A percentile compares a stretch with the other conserved stretches of the same genome.
Evolutionary conservation across 2,888 invertebrate species (phyloP).

Genomic region (Dilophus febrilis): DNA sequence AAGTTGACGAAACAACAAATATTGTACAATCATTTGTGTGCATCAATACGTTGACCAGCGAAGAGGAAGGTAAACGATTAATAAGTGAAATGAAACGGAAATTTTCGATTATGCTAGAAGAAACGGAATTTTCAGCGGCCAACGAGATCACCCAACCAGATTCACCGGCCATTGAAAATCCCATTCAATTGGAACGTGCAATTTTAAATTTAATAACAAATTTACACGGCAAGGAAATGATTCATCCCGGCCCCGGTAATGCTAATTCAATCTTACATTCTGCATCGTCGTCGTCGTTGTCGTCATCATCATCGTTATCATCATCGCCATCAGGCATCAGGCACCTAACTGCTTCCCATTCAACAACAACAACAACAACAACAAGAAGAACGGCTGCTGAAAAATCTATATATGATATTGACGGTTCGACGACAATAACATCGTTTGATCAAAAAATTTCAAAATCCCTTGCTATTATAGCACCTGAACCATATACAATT

Average conservation of each 20-base stretch:
- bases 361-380: conserved; percentile 3
- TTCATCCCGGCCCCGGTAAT: too few relatives aligned
- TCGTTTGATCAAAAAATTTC: conserved; percentile 20
- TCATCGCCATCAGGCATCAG: too few relatives aligned
- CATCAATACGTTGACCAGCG: conserved; percentile 58
- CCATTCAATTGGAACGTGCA: conserved; percentile 49
- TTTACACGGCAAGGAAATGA: too few relatives aligned
- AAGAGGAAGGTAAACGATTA: conserved; percentile 53
- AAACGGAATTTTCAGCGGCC: conserved; percentile 17
- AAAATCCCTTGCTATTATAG: conserved; percentile 24
- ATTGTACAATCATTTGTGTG: conserved; percentile 74
- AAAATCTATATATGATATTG: conserved; percentile 7
- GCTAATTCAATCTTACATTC: conserved; percentile 14
- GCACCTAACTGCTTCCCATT: too few relatives aligned
- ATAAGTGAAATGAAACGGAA: conserved; percentile 64
- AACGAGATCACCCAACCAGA: conserved; percentile 11
- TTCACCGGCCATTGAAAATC: conserved; percentile 48
- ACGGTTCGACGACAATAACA: neutral
- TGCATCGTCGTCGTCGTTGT: conserved; percentile 5
- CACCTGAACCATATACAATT: conserved; percentile 26
- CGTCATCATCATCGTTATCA: neutral
- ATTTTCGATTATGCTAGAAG: conserved; percentile 51
- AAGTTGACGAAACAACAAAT: conserved; percentile 58
- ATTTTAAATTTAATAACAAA: conserved; percentile 50
- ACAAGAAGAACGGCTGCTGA: conserved; percentile 9